Percentiles rank a stretch among this genome's conserved stretches.
These are phyloP conservation scores for Carcharodon carcharias DNA, from an alignment of 2,797 vertebrate genomes.

Conservation along the genomic window DNA sequence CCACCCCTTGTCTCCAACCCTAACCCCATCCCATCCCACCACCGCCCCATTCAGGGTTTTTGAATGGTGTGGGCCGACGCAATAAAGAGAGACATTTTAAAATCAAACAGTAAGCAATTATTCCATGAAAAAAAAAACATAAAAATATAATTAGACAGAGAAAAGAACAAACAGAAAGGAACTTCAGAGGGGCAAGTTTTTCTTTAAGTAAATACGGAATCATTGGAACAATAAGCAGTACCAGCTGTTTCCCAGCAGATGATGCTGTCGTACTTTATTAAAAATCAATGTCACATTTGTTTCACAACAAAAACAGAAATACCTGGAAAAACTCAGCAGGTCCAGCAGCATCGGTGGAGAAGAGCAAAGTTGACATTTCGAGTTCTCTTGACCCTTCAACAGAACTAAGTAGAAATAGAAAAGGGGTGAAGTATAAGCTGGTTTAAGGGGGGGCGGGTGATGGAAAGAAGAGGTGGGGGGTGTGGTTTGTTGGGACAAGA, in stretches of 20 bases:
- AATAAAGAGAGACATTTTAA: neutral
- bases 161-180: neutral
- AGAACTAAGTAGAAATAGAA: too few relatives aligned
- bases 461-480: too few relatives aligned
- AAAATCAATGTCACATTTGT: neutral
- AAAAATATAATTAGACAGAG: neutral
- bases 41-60: neutral
- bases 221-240: neutral
- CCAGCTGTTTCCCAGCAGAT: neutral
- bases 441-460: too few relatives aligned
- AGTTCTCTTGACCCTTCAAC: too few relatives aligned
- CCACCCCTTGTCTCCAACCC: too few relatives aligned
- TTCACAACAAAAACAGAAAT: too few relatives aligned
- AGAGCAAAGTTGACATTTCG: too few relatives aligned
- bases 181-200: neutral
- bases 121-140: neutral
- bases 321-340: too few relatives aligned
- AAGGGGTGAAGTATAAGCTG: too few relatives aligned
- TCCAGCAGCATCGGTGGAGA: too few relatives aligned
- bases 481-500: too few relatives aligned
- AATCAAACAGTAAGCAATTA: neutral
- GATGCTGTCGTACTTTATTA: neutral
- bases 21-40: too few relatives aligned
- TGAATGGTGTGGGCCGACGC: neutral
- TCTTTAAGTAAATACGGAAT: neutral